A percentile compares a stretch with the other conserved stretches of the same genome.
Conservation (phyloP, 2,888 invertebrate genomes). For the Ariolimax columbianus region DNA sequence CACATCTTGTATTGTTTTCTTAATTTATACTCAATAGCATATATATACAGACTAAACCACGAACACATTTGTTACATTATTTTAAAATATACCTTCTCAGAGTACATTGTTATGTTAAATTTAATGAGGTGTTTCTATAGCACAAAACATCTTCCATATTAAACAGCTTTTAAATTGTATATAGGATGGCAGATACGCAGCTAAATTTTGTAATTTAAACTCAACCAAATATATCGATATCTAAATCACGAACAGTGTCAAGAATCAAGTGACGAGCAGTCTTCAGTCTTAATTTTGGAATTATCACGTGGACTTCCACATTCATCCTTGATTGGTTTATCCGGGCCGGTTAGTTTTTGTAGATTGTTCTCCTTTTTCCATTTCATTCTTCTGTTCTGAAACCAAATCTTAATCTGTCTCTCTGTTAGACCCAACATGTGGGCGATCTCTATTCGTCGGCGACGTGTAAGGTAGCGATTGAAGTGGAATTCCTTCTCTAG, state of each 20-base stretch:
- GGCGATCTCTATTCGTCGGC: slow-evolving; percentile 98
- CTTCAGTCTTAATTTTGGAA: slow-evolving; percentile 50
- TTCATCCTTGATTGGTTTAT: slow-evolving; percentile 60
- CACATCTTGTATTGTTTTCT: too few species aligned
- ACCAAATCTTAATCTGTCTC: slow-evolving; percentile 86
- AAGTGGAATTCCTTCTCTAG: slow-evolving; percentile 99
- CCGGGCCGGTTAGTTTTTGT: slow-evolving; percentile 71
- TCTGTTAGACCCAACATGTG: slow-evolving; percentile 97
- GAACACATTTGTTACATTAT: too few species aligned
- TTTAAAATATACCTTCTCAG: too few species aligned
- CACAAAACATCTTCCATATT: background rate
- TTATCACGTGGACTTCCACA: slow-evolving; percentile 50
- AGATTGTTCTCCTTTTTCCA: slow-evolving; percentile 81
- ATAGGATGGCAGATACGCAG: too few species aligned
- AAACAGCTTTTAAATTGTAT: too few species aligned
- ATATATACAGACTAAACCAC: too few species aligned
- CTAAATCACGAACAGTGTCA: slow-evolving; percentile 24
- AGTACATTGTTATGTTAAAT: too few species aligned
- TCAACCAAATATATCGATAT: background rate
- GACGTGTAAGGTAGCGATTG: slow-evolving; percentile 97
- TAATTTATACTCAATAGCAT: too few species aligned
- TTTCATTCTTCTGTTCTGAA: slow-evolving; percentile 97
- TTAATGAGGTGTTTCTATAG: too few species aligned
- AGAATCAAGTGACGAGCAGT: slow-evolving; percentile 43
- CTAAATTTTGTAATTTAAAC: slow-evolving; percentile 9